Percentiles rank a stretch among this genome's conserved stretches.
Evolutionary conservation across 2,888 invertebrate genomes (phyloP).

Genomic region (Oscheius sp.): DNA sequence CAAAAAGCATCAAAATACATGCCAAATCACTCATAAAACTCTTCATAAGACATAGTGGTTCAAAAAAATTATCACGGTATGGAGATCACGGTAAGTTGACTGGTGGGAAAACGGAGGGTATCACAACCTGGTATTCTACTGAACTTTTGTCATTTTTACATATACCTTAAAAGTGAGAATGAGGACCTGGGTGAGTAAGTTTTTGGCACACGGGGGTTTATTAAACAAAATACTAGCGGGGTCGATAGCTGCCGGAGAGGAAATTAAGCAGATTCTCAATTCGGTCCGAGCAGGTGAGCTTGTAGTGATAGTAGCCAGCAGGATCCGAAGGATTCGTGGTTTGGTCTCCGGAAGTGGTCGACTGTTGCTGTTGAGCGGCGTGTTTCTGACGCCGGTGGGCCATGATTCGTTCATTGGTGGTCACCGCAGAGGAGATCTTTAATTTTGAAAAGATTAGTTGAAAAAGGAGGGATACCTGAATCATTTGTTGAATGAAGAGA

Average conservation of each 20-base stretch:
- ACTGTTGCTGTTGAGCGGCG: not conserved
- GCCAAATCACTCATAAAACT: not conserved
- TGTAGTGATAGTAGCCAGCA: slow-evolving; percentile 4
- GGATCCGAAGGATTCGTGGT: slow-evolving; percentile 1
- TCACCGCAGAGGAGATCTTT: slow-evolving; percentile 50
- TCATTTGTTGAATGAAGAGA: slow-evolving; percentile 50
- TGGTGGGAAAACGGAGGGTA: slow-evolving; percentile 8
- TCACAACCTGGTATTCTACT: slow-evolving; percentile 7
- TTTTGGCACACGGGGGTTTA: slow-evolving; percentile 8
- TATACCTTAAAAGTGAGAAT: slow-evolving; percentile 10
- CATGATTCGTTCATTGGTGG: slow-evolving; percentile 52
- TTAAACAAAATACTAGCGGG: not conserved
- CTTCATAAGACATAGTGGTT: slow-evolving; percentile 17
- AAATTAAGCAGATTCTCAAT: slow-evolving; percentile 49
- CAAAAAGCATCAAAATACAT: too few species aligned
- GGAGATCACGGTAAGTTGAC: slow-evolving; percentile 22
- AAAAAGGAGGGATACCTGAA: slow-evolving; percentile 24
- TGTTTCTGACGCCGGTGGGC: slow-evolving; percentile 27
- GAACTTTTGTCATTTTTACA: too few species aligned
- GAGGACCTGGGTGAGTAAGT: slow-evolving; percentile 8
- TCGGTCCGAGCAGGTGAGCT: slow-evolving; percentile 17
- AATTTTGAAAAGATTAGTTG: not conserved
- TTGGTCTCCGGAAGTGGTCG: slow-evolving; percentile 20
- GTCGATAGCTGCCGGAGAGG: slow-evolving; percentile 42
- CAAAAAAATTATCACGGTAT: slow-evolving; percentile 7